A percentile compares a stretch with the other conserved stretches of the same genome.
Conservation (phyloP, 2,113 vertebrate species). For the Apteryx mantelli region DNA sequence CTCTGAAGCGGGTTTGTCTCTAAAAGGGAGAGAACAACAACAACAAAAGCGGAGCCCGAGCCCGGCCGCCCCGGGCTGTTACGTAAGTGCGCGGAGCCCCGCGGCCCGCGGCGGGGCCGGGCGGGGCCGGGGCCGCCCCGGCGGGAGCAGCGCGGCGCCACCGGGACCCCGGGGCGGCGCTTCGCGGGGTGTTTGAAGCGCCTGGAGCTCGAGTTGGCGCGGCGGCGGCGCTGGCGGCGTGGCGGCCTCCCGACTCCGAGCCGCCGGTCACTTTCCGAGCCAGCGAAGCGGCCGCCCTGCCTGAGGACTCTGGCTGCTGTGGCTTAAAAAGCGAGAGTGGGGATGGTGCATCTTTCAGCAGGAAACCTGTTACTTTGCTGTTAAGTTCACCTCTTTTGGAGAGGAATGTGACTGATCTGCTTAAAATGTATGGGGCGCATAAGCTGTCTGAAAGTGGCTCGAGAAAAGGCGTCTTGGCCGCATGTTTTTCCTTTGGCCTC, state of each 20-base stretch:
- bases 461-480: background rate
- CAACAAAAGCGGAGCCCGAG: too few species aligned
- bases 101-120: background rate
- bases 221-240: background rate
- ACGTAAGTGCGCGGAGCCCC: constrained; percentile 10
- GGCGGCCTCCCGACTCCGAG: too few species aligned
- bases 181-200: too few species aligned
- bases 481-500: background rate
- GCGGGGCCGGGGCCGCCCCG: background rate
- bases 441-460: background rate
- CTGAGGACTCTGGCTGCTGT: background rate
- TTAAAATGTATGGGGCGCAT: background rate
- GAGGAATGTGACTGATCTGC: background rate
- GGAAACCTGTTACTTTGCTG: background rate
- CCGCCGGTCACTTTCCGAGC: background rate
- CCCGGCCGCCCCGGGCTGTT: background rate
- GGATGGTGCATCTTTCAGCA: background rate
- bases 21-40: background rate
- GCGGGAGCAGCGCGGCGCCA: background rate
- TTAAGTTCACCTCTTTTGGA: background rate
- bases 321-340: background rate
- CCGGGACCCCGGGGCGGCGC: too few species aligned
- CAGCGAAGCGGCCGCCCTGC: background rate
- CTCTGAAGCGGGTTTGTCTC: background rate
- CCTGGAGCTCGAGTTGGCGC: too few species aligned